phyloP scores from a whole-genome alignment of 2,888 invertebrate genomes.

The Tetropium fuscum region DNA sequence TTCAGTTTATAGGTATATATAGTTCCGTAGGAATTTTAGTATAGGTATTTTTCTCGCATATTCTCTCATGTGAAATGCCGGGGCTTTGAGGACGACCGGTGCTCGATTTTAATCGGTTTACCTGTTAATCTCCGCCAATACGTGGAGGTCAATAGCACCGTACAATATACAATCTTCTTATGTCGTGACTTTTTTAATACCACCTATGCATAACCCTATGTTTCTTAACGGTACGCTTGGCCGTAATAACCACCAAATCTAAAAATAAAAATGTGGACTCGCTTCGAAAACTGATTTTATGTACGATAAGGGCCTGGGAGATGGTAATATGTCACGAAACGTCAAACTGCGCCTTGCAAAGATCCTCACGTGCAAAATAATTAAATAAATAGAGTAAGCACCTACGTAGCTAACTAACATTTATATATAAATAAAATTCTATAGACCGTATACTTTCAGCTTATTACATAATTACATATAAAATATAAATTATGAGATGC shows the following conservation, averaged over 20 bases:
- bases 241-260: constrained; percentile 17
- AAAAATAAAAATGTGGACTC: constrained; percentile 5
- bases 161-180: constrained; percentile 55
- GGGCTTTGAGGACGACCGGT: constrained; percentile 51
- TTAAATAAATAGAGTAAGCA: no score
- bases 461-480: no score
- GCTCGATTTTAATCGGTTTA: constrained; percentile 64
- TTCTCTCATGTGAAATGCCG: constrained; percentile 52
- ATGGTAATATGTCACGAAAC: constrained; percentile 13
- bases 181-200: constrained; percentile 55
- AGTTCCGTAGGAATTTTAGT: constrained; percentile 24
- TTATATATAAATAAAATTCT: no score
- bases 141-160: constrained; percentile 62
- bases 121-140: constrained; percentile 62
- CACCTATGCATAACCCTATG: constrained; percentile 43
- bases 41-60: constrained; percentile 48
- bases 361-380: neutral
- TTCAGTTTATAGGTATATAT: neutral
- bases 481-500: no score
- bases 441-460: no score
- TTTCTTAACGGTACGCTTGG: constrained; percentile 38
- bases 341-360: constrained; percentile 10
- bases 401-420: no score
- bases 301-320: constrained; percentile 5
- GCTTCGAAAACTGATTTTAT: constrained; percentile 15